Conservation (phyloP, 2,113 vertebrate species). For the Hemiprocne comata region DNA sequence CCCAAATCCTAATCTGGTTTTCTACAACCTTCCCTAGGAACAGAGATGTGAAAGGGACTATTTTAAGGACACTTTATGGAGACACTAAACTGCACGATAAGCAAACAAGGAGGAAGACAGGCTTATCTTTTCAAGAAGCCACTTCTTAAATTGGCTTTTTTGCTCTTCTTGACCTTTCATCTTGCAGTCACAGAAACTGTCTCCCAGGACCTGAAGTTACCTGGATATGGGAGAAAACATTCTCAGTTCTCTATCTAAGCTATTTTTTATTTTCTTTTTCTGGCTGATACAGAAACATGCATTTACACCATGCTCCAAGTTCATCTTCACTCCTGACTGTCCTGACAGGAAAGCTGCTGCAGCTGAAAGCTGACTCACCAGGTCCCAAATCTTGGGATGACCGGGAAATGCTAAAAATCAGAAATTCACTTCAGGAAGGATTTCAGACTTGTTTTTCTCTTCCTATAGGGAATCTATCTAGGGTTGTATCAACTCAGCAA, state of each 20-base stretch:
- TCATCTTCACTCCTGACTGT: not conserved
- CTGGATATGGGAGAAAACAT: not conserved
- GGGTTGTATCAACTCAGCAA: slow-evolving; percentile 38
- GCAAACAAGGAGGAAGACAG: not conserved
- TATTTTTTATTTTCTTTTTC: not conserved
- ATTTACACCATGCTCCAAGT: not conserved
- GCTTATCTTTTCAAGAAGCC: not conserved
- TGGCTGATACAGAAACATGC: not conserved
- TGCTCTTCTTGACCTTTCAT: not conserved
- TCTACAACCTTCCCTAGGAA: not conserved
- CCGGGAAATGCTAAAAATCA: not conserved
- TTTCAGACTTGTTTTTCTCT: not conserved
- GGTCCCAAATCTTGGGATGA: not conserved
- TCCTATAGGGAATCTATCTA: not conserved
- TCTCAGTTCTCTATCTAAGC: not conserved
- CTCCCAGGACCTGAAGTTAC: not conserved
- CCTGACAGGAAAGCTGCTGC: not conserved
- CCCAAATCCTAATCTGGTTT: not conserved
- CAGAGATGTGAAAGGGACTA: not conserved
- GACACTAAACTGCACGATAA: not conserved
- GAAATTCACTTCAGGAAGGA: not conserved
- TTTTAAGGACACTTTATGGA: not conserved
- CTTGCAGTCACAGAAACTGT: not conserved
- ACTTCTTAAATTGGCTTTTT: not conserved
- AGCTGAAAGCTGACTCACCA: not conserved